Percentiles rank a stretch among this genome's conserved stretches.
Evolutionary conservation across 2,888 invertebrate species (phyloP).

Genomic region (Stramonita haemastoma): DNA sequence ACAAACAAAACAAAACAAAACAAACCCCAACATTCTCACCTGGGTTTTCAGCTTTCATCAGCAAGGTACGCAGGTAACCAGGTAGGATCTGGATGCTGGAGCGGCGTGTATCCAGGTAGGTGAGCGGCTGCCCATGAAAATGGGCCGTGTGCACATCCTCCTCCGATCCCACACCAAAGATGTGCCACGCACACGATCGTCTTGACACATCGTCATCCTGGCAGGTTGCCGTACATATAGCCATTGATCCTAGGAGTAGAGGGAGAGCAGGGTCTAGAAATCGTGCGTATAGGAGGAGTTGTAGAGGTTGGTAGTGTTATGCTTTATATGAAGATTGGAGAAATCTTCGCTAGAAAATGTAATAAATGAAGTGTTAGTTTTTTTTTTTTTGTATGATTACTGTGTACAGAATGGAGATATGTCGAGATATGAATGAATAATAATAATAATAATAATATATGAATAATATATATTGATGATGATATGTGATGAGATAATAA

Average conservation of each 20-base stretch:
- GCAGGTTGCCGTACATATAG: slow-evolving; percentile 57
- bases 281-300: too few species aligned
- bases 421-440: too few species aligned
- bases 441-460: too few species aligned
- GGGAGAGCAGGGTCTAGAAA: neutral
- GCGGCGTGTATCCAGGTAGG: slow-evolving; percentile 28
- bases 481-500: too few species aligned
- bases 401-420: too few species aligned
- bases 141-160: slow-evolving; percentile 41
- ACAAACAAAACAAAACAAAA: too few species aligned
- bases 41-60: slow-evolving; percentile 42
- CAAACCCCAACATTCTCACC: slow-evolving; percentile 30
- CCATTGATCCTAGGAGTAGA: slow-evolving; percentile 55
- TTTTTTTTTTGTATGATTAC: too few species aligned
- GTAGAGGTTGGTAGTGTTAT: too few species aligned
- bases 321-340: too few species aligned
- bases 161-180: slow-evolving; percentile 41
- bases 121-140: slow-evolving; percentile 48
- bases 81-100: slow-evolving; percentile 27
- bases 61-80: slow-evolving; percentile 39
- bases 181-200: slow-evolving; percentile 55
- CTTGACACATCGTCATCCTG: slow-evolving; percentile 56
- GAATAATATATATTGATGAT: too few species aligned
- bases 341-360: too few species aligned
- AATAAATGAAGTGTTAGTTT: too few species aligned